Conservation (phyloP, 2,113 vertebrate genomes). For the Euleptes europaea region DNA sequence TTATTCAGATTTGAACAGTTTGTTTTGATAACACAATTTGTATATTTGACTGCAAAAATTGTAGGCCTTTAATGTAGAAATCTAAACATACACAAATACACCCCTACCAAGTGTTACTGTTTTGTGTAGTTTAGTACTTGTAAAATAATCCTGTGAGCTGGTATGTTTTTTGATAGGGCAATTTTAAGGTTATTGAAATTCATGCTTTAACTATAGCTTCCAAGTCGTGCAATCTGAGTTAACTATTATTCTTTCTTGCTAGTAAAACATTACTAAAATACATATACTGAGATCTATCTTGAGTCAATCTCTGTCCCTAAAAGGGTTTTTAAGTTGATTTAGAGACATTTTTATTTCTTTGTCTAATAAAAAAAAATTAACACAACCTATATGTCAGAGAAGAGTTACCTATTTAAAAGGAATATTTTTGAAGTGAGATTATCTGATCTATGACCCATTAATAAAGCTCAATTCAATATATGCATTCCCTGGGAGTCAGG, state of each 20-base stretch:
- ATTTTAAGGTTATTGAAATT: not conserved
- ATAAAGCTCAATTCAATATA: conserved; percentile 20
- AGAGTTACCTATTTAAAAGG: conserved; percentile 8
- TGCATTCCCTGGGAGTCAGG: not conserved
- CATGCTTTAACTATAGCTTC: not conserved
- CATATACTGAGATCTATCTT: not conserved
- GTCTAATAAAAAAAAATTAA: conserved; percentile 17
- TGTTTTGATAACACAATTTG: not conserved
- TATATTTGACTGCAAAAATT: not conserved
- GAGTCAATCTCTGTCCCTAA: not conserved
- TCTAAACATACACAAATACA: not conserved
- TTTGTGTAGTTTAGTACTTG: not conserved
- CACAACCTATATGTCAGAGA: not conserved
- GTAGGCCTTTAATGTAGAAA: not conserved
- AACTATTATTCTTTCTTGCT: not conserved
- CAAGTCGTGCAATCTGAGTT: not conserved
- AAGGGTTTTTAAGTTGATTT: conserved; percentile 1
- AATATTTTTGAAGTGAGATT: conserved; percentile 47
- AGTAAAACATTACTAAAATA: not conserved
- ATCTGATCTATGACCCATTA: conserved; percentile 41
- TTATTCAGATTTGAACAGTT: not conserved
- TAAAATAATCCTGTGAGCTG: not conserved
- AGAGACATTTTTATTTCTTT: conserved; percentile 7
- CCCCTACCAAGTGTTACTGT: not conserved
- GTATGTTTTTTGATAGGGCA: not conserved